A percentile compares a stretch with the other conserved stretches of the same genome.
phyloP scores from a whole-genome alignment of 2,113 vertebrate genomes.

The Electrona antarctica region DNA sequence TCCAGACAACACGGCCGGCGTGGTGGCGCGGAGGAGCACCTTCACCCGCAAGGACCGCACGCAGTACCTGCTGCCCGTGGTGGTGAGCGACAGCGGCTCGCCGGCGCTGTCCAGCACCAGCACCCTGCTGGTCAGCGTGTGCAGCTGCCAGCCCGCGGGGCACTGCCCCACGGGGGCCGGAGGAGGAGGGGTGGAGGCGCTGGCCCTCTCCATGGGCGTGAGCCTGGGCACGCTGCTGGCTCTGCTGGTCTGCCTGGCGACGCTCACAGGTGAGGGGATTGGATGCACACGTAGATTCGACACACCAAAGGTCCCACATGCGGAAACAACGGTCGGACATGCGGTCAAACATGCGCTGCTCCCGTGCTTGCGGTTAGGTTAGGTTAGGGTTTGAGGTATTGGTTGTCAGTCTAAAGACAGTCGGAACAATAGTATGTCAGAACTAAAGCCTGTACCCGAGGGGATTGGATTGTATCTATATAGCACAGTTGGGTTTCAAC shows the following conservation, averaged over 20 bases:
- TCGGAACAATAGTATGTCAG: too few relatives aligned
- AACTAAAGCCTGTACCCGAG: too few relatives aligned
- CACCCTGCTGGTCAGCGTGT: constrained; percentile 87
- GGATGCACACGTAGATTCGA: too few relatives aligned
- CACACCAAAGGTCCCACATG: too few relatives aligned
- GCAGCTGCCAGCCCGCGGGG: constrained; percentile 81
- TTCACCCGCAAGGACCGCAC: constrained; percentile 83
- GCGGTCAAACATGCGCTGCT: too few relatives aligned
- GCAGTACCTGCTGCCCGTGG: constrained; percentile 82
- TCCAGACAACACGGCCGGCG: constrained; percentile 91
- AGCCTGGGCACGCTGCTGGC: constrained; percentile 82
- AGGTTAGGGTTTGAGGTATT: too few relatives aligned
- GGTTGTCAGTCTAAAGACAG: too few relatives aligned
- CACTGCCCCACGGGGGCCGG: constrained; percentile 72
- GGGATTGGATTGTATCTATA: too few relatives aligned
- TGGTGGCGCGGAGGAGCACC: constrained; percentile 83
- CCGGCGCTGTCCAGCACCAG: constrained; percentile 87
- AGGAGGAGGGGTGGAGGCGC: constrained; percentile 70
- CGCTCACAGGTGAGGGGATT: constrained; percentile 82
- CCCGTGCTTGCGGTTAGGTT: too few relatives aligned
- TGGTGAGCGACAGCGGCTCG: constrained; percentile 87
- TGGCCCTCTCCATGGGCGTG: constrained; percentile 80
- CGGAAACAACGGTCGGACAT: too few relatives aligned
- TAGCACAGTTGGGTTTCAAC: too few relatives aligned
- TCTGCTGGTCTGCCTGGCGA: constrained; percentile 78